A percentile compares a stretch with the other conserved stretches of the same genome.
phyloP scores from a whole-genome alignment of 30 jellyfish, hydroid and myxozoan species.

The Cassiopea xamachana region DNA sequence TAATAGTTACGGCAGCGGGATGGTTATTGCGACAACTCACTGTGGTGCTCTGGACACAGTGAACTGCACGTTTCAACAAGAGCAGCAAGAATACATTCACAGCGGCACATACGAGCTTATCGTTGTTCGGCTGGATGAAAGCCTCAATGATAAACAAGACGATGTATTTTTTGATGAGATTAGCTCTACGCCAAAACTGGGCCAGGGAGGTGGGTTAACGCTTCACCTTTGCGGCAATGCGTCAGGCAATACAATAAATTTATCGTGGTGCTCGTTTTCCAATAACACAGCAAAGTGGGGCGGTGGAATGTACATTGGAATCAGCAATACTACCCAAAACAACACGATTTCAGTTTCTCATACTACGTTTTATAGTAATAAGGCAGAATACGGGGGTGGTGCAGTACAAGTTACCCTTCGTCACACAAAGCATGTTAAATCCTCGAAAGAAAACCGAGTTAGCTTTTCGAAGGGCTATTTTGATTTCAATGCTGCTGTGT shows the following conservation, averaged over 20 bases:
- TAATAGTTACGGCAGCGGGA: constrained; percentile 70
- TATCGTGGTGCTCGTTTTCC: constrained; percentile 37
- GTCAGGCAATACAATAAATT: constrained; percentile 21
- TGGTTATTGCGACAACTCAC: constrained; percentile 51
- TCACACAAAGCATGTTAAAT: constrained; percentile 2
- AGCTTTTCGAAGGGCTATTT: constrained; percentile 5
- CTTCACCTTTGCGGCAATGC: constrained; percentile 59
- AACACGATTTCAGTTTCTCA: constrained; percentile 8
- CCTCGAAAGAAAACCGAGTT: constrained; percentile 28
- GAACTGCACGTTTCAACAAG: constrained; percentile 55
- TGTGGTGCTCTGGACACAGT: constrained; percentile 80
- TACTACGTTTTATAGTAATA: constrained; percentile 32
- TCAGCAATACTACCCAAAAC: constrained; percentile 27
- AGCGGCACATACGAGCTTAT: constrained; percentile 10
- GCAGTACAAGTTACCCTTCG: constrained; percentile 58
- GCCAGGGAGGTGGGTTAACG: constrained; percentile 76
- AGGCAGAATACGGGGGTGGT: constrained; percentile 84
- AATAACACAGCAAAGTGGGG: constrained; percentile 86
- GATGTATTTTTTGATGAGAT: neutral
- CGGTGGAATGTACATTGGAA: constrained; percentile 67
- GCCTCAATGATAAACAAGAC: neutral
- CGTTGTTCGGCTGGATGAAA: constrained; percentile 21
- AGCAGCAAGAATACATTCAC: constrained; percentile 71
- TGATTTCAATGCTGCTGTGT: constrained; percentile 61
- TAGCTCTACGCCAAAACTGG: constrained; percentile 8